Evolutionary conservation across 2,797 vertebrate genomes (phyloP).

Genomic region (Tarsius wallacei): DNA sequence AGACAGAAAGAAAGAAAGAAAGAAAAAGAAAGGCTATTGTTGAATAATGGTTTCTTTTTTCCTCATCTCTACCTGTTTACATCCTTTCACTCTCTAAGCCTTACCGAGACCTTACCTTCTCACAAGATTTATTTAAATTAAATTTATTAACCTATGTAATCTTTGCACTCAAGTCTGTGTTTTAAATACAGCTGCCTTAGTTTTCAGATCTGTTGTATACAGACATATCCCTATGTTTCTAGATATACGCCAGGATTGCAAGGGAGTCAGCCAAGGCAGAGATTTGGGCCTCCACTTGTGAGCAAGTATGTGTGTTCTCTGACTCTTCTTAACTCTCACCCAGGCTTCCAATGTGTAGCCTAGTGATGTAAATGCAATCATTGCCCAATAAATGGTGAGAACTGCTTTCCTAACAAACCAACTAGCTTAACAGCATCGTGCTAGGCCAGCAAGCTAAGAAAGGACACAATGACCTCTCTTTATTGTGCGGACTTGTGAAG

Average conservation of each 20-base stretch:
- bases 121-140: neutral
- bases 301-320: neutral
- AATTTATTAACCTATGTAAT: neutral
- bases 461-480: conserved; percentile 40
- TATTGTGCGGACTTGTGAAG: neutral
- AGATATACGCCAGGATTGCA: neutral
- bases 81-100: neutral
- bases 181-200: neutral
- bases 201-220: neutral
- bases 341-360: neutral
- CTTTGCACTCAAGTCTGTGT: conserved; percentile 5
- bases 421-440: too few species aligned
- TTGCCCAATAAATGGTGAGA: neutral
- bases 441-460: neutral
- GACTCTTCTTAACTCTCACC: neutral
- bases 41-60: neutral
- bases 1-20: too few species aligned
- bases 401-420: neutral
- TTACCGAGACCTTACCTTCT: neutral
- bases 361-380: neutral
- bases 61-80: neutral
- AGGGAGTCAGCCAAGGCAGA: neutral
- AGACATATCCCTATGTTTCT: neutral
- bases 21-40: neutral
- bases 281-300: neutral